Base-by-base conservation (phyloP, 2,113 vertebrate species). In the Thymallus thymallus region DNA sequence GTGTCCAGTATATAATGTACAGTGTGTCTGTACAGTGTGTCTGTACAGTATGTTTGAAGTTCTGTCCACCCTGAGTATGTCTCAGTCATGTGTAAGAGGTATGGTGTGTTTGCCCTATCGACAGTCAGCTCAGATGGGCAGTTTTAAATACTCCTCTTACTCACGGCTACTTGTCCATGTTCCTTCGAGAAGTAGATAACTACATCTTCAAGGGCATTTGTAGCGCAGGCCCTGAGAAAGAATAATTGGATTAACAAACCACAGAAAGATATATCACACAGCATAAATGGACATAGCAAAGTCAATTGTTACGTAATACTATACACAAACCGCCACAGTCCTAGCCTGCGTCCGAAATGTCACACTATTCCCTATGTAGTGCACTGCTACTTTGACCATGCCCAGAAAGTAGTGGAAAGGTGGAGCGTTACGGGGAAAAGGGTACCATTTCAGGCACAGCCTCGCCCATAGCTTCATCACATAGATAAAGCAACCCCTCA, bases 81-180 rank as follows among this genome's bases (percentile, higher is more conserved):
- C n/a, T 60, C 56, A 60, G 56, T 60, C 56, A 60, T 23, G n/a
- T 60, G 56, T 60, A 22, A 60, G 56, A 12, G 35, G 1, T 22
- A 23, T 60, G 23, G 23, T 23, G n/a, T 56, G 29, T 58, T 16
- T 12, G 16, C 20, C 9, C 23, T 10, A 60, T n/a, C 4, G 20
- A 29, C 24, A 18, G 35, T 29, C n/a, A 13, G 23, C 72, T 41
- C 35, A 41, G 35, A 41, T 24, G 76, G 76, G 78, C 73, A 75
- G 64, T 75, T 70, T 82, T 18, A 24, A 58, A 46, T 77, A 68
- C 72, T 78, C 68, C 67, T 76, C 70, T 82, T 82, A 92, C 94
- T 95, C 91, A 97, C 96, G 69, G 95, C 95, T 46, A 95, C 95
- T 76, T 95, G 96, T 78, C 95, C 95, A 23, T 95, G 91, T 41